These are phyloP conservation scores for Eupithecia vulgata DNA, from an alignment of 2,888 invertebrate genomes.

Conservation along the genomic window DNA sequence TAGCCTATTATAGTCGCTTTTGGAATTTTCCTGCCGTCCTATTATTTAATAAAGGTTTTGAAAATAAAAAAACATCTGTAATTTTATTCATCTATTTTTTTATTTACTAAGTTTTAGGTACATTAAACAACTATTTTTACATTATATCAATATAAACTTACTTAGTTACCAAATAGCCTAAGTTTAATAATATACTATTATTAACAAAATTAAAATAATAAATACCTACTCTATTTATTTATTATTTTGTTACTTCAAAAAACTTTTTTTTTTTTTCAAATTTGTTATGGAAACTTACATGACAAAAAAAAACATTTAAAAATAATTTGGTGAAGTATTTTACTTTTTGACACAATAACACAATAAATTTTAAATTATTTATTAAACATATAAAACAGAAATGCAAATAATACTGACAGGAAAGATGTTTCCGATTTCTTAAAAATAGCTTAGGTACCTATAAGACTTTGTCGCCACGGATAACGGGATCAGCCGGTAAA, in stretches of 20 bases:
- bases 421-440: constrained; percentile 25
- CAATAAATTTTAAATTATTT: not conserved
- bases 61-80: not conserved
- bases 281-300: no score
- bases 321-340: no score
- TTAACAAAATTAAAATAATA: no score
- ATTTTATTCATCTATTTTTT: constrained; percentile 10
- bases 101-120: not conserved
- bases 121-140: not conserved
- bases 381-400: constrained; percentile 10
- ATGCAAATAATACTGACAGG: constrained; percentile 32
- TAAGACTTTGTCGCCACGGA: no score
- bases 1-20: not conserved
- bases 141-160: constrained; percentile 3
- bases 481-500: no score
- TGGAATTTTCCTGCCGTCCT: not conserved
- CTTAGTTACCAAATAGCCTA: not conserved
- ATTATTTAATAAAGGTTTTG: not conserved
- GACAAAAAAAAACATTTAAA: not conserved
- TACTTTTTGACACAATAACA: not conserved
- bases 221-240: no score
- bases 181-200: constrained; percentile 4
- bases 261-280: no score
- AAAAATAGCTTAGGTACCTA: not conserved
- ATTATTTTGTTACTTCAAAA: no score